A percentile compares a stretch with the other conserved stretches of the same genome.
Conservation (phyloP, 2,797 vertebrate genomes). For the Aulostomus chinensis region DNA sequence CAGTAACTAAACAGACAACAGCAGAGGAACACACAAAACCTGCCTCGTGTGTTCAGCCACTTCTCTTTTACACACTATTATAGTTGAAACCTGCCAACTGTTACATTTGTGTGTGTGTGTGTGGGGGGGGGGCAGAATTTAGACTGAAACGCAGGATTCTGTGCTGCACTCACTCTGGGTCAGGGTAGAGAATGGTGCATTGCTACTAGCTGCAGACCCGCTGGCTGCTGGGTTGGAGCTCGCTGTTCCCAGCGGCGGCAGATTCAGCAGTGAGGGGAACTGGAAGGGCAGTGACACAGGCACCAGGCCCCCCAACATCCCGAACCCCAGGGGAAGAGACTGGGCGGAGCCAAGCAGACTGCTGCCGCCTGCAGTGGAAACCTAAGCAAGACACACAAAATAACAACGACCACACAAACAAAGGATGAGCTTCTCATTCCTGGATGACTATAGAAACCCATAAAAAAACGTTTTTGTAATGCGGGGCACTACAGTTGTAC, state of each 20-base stretch:
- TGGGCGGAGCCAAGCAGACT: conserved; percentile 84
- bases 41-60: too few species aligned
- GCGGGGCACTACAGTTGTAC: too few species aligned
- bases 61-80: too few species aligned
- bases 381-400: conserved; percentile 51
- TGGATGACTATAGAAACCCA: too few species aligned
- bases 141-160: not conserved
- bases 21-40: too few species aligned
- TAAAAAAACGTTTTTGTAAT: too few species aligned
- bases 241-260: conserved; percentile 68
- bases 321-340: conserved; percentile 90
- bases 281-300: conserved; percentile 96
- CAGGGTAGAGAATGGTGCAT: conserved; percentile 86
- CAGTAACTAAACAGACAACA: conserved; percentile 16
- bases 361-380: conserved; percentile 83
- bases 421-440: too few species aligned
- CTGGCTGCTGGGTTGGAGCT: conserved; percentile 80
- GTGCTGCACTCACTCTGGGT: conserved; percentile 89
- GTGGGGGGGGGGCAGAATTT: too few species aligned
- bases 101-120: not conserved
- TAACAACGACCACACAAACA: not conserved
- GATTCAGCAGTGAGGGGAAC: conserved; percentile 91
- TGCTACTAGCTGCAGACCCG: conserved; percentile 88
- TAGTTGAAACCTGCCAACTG: not conserved
- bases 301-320: conserved; percentile 95